Conservation (phyloP, 2,113 vertebrate genomes). For the Coreoperca whiteheadi region DNA sequence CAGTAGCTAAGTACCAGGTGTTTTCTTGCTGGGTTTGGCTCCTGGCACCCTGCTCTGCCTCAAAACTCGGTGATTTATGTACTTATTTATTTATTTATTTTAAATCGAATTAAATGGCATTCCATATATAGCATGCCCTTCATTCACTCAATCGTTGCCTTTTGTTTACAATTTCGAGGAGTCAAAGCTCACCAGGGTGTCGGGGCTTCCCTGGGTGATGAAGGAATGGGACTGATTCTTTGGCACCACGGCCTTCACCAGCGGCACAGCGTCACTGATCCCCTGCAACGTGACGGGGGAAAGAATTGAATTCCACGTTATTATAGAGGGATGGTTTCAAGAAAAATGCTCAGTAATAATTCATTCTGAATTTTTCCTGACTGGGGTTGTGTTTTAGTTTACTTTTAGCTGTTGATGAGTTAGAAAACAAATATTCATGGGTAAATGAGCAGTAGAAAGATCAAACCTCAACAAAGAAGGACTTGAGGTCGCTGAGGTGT, state of each 20-base stretch:
- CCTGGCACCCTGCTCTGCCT: no score
- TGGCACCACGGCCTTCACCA: slow-evolving; percentile 93
- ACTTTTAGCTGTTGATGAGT: no score
- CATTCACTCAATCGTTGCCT: not conserved
- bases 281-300: slow-evolving; percentile 83
- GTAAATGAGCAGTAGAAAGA: not conserved
- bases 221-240: slow-evolving; percentile 97
- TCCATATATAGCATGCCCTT: not conserved
- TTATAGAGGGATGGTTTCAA: not conserved
- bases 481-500: slow-evolving; percentile 94
- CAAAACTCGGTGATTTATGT: no score
- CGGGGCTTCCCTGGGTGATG: slow-evolving; percentile 97
- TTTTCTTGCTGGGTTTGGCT: no score
- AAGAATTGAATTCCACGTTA: not conserved
- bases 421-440: not conserved
- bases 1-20: no score
- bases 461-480: slow-evolving; percentile 95
- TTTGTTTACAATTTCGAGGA: not conserved
- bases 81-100: no score
- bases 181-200: slow-evolving; percentile 90
- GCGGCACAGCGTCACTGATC: slow-evolving; percentile 93
- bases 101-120: no score
- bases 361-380: not conserved
- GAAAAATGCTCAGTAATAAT: no score
- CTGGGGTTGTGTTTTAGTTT: no score